Evolutionary conservation across 2,113 vertebrate species (phyloP).

Genomic region (Blennius ocellaris): DNA sequence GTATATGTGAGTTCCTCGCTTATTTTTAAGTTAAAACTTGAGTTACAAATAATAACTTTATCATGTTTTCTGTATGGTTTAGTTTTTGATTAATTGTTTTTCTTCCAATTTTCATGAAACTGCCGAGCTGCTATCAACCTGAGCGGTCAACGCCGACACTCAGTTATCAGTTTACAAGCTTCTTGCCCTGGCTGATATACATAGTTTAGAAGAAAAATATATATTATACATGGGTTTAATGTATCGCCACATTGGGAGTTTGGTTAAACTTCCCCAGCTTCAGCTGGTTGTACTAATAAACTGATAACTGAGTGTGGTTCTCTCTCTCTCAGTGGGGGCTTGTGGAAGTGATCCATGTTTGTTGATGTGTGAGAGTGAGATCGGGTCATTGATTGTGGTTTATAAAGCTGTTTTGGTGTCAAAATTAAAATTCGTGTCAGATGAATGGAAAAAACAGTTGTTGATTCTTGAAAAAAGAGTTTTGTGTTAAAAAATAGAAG

Average conservation of each 20-base stretch:
- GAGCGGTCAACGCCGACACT: not conserved
- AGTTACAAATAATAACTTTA: slow-evolving; percentile 8
- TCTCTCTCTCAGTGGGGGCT: not conserved
- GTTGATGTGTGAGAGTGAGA: not conserved
- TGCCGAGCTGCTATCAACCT: slow-evolving; percentile 19
- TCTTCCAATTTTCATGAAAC: slow-evolving; percentile 23
- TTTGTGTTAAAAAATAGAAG: not conserved
- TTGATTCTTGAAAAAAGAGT: not conserved
- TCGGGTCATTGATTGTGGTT: not conserved
- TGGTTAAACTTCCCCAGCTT: no score
- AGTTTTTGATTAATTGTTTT: slow-evolving; percentile 1
- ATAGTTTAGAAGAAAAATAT: no score
- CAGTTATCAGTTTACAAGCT: slow-evolving; percentile 17
- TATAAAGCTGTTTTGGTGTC: slow-evolving; percentile 33
- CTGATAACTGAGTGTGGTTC: slow-evolving; percentile 22
- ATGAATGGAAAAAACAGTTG: not conserved
- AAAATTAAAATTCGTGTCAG: slow-evolving; percentile 57
- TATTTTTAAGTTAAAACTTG: slow-evolving; percentile 1
- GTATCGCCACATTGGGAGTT: no score
- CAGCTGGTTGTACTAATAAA: slow-evolving; percentile 19
- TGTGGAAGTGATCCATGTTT: slow-evolving; percentile 11
- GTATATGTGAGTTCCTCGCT: slow-evolving; percentile 25
- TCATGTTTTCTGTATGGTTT: slow-evolving; percentile 4
- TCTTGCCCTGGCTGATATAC: no score
- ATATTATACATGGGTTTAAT: no score